phyloP scores from a whole-genome alignment of 2,797 vertebrate genomes.

The Pangasius sanitwongsei region DNA sequence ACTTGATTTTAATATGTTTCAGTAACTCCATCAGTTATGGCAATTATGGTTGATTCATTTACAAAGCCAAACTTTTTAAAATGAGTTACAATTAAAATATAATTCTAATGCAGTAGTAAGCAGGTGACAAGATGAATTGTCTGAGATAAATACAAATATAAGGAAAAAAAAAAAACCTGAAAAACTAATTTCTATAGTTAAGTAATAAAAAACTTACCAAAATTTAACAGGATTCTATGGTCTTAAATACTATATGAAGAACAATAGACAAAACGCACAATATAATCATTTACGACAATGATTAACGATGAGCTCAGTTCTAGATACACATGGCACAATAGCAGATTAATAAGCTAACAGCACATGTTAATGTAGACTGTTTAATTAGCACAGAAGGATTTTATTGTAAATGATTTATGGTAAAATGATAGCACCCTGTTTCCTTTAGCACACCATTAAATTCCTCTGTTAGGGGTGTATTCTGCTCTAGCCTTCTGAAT shows the following conservation, averaged over 20 bases:
- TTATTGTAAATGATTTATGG: not conserved
- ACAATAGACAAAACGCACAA: not conserved
- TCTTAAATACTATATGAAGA: not conserved
- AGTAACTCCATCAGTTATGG: not conserved
- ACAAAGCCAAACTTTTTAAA: not conserved
- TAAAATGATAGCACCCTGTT: not conserved
- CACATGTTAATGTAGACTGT: not conserved
- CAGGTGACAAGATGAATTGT: not conserved
- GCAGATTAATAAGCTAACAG: not conserved
- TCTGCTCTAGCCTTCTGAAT: conserved; percentile 57
- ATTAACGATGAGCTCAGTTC: not conserved
- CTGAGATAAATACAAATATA: not conserved
- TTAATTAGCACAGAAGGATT: not conserved
- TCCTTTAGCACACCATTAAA: not conserved
- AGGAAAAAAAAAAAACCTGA: not conserved
- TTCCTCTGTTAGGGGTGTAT: conserved; percentile 32
- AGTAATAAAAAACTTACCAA: not conserved
- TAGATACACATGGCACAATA: not conserved
- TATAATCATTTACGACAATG: not conserved
- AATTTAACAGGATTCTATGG: not conserved
- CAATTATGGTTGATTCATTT: not conserved
- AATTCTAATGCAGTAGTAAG: not conserved
- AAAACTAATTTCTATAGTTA: not conserved
- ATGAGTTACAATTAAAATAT: not conserved
- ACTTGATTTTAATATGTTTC: no score